Percentiles rank a stretch among this genome's conserved stretches.
phyloP scores from a whole-genome alignment of 2,113 vertebrate genomes.

The Chaetodon trifascialis region DNA sequence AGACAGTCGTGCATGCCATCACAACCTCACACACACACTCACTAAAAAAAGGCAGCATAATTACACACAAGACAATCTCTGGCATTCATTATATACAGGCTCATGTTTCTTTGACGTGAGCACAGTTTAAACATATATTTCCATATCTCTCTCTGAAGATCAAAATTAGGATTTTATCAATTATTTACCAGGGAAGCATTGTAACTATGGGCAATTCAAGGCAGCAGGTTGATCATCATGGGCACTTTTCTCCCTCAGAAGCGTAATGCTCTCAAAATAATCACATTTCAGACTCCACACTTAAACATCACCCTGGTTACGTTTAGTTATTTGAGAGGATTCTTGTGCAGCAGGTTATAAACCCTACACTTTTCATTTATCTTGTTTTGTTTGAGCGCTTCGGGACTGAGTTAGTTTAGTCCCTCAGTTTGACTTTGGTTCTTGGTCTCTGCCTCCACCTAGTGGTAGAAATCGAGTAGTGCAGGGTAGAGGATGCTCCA shows the following conservation, averaged over 20 bases:
- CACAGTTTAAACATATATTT: not conserved
- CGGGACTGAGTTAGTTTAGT: not conserved
- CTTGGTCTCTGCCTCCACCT: slow-evolving; percentile 34
- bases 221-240: too few species aligned
- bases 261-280: not conserved
- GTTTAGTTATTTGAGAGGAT: not conserved
- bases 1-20: too few species aligned
- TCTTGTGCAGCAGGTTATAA: not conserved
- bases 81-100: not conserved
- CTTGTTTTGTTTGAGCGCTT: not conserved
- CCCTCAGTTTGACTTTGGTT: not conserved
- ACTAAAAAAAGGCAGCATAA: not conserved
- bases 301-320: not conserved
- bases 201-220: too few species aligned
- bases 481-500: not conserved
- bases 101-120: not conserved
- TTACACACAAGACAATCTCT: not conserved
- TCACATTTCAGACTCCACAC: not conserved
- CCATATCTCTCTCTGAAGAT: too few species aligned
- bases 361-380: not conserved
- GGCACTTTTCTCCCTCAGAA: not conserved
- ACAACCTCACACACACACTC: too few species aligned
- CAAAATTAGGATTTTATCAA: too few species aligned
- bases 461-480: slow-evolving; percentile 23
- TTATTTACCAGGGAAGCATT: too few species aligned